A percentile compares a stretch with the other conserved stretches of the same genome.
These are phyloP conservation scores for Drosophila parvula DNA, from an alignment of 1,140 invertebrate species.

Conservation along the genomic window DNA sequence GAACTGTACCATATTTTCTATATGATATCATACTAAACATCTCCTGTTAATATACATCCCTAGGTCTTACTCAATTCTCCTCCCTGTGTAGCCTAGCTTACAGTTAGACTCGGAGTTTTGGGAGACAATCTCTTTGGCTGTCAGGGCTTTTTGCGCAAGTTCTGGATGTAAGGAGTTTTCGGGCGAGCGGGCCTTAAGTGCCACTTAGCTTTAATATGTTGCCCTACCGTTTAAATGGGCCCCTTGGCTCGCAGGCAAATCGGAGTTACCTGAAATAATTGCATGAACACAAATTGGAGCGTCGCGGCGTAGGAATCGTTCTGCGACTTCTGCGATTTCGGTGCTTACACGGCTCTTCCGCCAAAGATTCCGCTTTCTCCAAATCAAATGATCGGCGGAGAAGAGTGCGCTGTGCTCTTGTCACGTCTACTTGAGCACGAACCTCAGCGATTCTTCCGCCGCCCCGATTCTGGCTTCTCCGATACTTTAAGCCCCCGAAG, in stretches of 20 bases:
- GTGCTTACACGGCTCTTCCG: slow-evolving; percentile 31
- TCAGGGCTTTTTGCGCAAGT: slow-evolving; percentile 69
- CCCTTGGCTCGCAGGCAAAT: slow-evolving; percentile 39
- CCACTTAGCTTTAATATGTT: slow-evolving; percentile 74
- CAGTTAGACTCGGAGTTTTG: slow-evolving; percentile 5
- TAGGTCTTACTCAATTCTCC: not conserved
- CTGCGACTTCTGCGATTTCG: slow-evolving; percentile 40
- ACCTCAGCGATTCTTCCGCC: slow-evolving; percentile 20
- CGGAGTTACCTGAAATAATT: slow-evolving; percentile 73
- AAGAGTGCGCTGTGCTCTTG: slow-evolving; percentile 19
- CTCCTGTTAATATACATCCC: too few species aligned
- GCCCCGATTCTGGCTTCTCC: slow-evolving; percentile 17
- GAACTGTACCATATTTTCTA: too few species aligned
- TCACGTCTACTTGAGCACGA: slow-evolving; percentile 55
- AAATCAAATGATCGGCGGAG: slow-evolving; percentile 45
- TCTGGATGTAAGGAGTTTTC: slow-evolving; percentile 53
- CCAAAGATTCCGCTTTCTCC: slow-evolving; percentile 53
- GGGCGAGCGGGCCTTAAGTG: slow-evolving; percentile 54
- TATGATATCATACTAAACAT: too few species aligned
- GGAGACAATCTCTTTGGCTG: slow-evolving; percentile 54
- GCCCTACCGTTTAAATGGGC: slow-evolving; percentile 72
- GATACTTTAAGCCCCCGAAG: slow-evolving; percentile 35
- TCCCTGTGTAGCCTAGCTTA: slow-evolving; percentile 1
- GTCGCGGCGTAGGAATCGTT: slow-evolving; percentile 63
- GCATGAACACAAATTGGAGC: slow-evolving; percentile 74